Conservation (phyloP, 1,140 invertebrate species). For the Drosophila willistoni region DNA sequence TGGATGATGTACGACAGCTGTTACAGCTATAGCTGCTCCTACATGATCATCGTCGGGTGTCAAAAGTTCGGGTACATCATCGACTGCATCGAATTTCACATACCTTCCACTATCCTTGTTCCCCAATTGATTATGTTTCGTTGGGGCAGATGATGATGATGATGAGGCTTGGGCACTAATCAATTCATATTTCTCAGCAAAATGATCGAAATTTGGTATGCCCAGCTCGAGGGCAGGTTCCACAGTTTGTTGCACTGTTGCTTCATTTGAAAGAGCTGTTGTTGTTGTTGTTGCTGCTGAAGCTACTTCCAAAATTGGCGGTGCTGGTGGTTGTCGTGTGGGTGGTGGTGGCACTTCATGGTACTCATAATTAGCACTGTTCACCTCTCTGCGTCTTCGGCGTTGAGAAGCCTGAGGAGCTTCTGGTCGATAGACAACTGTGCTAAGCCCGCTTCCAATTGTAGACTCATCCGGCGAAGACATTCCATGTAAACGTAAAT, state of each 20-base stretch:
- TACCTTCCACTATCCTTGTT: slow-evolving; percentile 52
- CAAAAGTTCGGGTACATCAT: slow-evolving; percentile 64
- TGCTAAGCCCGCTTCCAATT: not conserved
- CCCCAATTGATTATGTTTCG: not conserved
- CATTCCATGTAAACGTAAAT: slow-evolving; percentile 38
- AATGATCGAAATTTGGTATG: slow-evolving; percentile 72
- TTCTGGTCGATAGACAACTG: slow-evolving; percentile 29
- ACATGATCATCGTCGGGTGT: slow-evolving; percentile 57
- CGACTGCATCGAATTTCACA: slow-evolving; percentile 63
- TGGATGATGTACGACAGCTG: slow-evolving; percentile 51
- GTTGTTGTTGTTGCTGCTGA: not conserved
- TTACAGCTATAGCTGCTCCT: slow-evolving; percentile 58
- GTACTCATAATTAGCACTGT: slow-evolving; percentile 55
- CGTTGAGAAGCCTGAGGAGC: slow-evolving; percentile 24
- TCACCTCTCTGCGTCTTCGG: slow-evolving; percentile 45
- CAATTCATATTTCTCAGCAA: slow-evolving; percentile 69
- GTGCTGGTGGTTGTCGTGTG: slow-evolving; percentile 62
- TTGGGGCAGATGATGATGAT: not conserved
- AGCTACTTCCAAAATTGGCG: slow-evolving; percentile 30
- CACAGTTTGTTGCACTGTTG: not conserved
- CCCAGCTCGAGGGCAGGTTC: slow-evolving; percentile 40
- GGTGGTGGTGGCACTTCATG: slow-evolving; percentile 43
- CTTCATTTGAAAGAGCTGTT: not conserved
- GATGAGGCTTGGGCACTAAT: slow-evolving; percentile 42
- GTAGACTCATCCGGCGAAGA: slow-evolving; percentile 25